phyloP scores from a whole-genome alignment of 2,797 vertebrate species.

The Pygocentrus nattereri region DNA sequence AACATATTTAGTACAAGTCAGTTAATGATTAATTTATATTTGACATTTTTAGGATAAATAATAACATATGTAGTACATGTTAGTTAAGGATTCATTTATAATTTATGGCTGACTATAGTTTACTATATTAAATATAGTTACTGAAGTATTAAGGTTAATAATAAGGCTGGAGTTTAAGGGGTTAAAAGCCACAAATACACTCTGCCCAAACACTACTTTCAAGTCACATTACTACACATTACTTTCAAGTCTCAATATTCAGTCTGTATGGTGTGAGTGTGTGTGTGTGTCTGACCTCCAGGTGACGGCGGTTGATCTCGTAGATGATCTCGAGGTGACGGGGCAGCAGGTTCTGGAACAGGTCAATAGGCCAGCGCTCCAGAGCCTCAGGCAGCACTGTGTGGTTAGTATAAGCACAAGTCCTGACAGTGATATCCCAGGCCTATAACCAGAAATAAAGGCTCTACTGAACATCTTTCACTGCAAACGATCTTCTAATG shows the following conservation, averaged over 20 bases:
- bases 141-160: no score
- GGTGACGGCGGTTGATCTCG: constrained; percentile 92
- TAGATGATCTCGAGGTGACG: constrained; percentile 95
- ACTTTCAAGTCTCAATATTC: neutral
- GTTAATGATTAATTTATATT: no score
- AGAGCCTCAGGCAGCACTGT: constrained; percentile 96
- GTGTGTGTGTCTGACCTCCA: constrained; percentile 84
- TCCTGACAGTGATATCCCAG: constrained; percentile 91
- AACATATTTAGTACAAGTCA: no score
- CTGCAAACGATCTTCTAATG: neutral
- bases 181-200: neutral
- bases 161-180: neutral
- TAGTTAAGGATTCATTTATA: no score
- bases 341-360: constrained; percentile 92
- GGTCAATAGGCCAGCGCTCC: constrained; percentile 94
- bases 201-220: no score
- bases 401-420: constrained; percentile 97
- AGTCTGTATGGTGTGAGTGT: neutral
- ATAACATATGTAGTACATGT: no score
- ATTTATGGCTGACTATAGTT: no score
- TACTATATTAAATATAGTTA: no score
- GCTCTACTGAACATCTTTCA: neutral
- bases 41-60: no score
- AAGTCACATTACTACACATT: neutral
- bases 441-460: constrained; percentile 77